phyloP scores from a whole-genome alignment of 2,113 vertebrate species.

The Zeus faber region DNA sequence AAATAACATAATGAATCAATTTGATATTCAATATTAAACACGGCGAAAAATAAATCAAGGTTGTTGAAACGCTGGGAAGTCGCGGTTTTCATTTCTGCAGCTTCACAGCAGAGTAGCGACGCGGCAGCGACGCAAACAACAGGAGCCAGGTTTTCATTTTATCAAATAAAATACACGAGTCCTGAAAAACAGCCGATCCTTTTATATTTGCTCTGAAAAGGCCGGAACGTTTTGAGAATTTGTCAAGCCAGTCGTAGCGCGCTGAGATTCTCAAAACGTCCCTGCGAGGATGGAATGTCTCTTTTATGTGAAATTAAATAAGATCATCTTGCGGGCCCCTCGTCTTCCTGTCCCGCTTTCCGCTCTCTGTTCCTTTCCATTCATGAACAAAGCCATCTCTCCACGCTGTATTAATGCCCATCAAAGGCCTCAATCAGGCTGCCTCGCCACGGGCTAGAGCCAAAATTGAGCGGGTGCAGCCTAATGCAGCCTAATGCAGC shows the following conservation, averaged over 20 bases:
- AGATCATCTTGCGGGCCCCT: slow-evolving; percentile 56
- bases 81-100: slow-evolving; percentile 11
- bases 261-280: slow-evolving; percentile 35
- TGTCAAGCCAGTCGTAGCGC: slow-evolving; percentile 20
- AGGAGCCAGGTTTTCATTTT: slow-evolving; percentile 8
- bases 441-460: slow-evolving; percentile 63
- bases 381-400: slow-evolving; percentile 59
- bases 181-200: background rate
- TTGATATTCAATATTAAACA: slow-evolving; percentile 37
- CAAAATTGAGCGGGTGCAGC: slow-evolving; percentile 52
- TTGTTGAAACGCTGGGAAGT: slow-evolving; percentile 44
- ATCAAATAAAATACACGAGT: background rate
- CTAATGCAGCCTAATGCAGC: slow-evolving; percentile 55
- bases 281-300: slow-evolving; percentile 44
- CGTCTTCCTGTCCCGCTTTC: slow-evolving; percentile 61
- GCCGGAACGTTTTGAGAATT: background rate
- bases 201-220: background rate
- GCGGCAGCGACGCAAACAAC: slow-evolving; percentile 32
- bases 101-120: slow-evolving; percentile 18
- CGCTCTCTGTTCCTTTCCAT: slow-evolving; percentile 56
- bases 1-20: too few relatives aligned
- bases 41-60: slow-evolving; percentile 51
- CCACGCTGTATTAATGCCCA: slow-evolving; percentile 66
- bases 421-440: slow-evolving; percentile 66
- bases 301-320: slow-evolving; percentile 68